Conservation (phyloP, 2,113 vertebrate genomes). For the Onychostruthus taczanowskii region DNA sequence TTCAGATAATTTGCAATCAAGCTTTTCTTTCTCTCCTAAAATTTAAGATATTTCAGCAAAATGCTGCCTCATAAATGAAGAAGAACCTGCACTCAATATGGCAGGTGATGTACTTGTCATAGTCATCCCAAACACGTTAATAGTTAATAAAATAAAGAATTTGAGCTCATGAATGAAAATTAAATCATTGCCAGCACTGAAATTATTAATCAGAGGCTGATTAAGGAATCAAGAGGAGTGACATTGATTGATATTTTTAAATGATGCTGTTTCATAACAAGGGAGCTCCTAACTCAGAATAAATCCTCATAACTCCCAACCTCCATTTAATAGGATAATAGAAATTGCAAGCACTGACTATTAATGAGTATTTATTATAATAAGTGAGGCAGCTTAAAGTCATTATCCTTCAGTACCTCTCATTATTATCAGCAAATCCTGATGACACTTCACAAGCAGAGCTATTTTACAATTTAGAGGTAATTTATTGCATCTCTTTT, state of each 20-base stretch:
- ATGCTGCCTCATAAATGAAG: neutral
- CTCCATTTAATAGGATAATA: constrained; percentile 2
- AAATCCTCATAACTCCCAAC: neutral
- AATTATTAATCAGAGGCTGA: neutral
- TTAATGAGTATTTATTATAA: neutral
- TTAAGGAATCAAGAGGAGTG: neutral
- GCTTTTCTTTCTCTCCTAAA: neutral
- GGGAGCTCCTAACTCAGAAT: neutral
- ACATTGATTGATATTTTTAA: neutral
- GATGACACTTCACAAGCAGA: constrained; percentile 19
- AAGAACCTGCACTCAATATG: accelerated
- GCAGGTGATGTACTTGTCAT: too few species aligned
- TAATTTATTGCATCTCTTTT: neutral
- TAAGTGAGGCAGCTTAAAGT: neutral
- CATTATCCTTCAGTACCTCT: constrained; percentile 5
- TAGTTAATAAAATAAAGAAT: neutral
- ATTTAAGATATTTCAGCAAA: neutral
- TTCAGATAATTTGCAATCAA: neutral
- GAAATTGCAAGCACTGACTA: neutral
- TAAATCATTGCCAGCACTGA: neutral
- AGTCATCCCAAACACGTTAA: neutral
- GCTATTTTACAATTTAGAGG: neutral
- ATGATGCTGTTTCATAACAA: neutral
- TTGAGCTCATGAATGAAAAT: neutral
- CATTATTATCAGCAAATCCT: neutral